These are phyloP conservation scores for Chaetogeoica ovagalla DNA, from an alignment of 2,888 invertebrate genomes.

Conservation along the genomic window DNA sequence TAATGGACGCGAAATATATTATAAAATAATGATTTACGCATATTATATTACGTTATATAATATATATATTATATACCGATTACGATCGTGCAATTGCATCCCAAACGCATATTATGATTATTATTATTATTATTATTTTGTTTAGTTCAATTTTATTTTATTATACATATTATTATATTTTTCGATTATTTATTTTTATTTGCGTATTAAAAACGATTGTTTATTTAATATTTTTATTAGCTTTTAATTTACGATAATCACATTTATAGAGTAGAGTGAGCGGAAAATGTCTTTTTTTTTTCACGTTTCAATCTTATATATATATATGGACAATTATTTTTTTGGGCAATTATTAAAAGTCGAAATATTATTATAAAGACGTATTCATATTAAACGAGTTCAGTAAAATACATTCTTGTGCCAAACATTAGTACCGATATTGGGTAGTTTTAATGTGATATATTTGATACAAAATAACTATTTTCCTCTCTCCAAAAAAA, in stretches of 20 bases:
- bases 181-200: conserved; percentile 53
- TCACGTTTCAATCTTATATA: background rate
- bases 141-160: conserved; percentile 53
- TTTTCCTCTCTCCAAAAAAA: background rate
- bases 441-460: conserved; percentile 50
- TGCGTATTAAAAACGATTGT: conserved; percentile 49
- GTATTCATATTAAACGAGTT: conserved; percentile 10
- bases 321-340: conserved; percentile 25
- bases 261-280: background rate
- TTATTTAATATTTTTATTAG: conserved; percentile 42
- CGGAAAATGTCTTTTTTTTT: conserved; percentile 13
- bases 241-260: conserved; percentile 24
- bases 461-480: conserved; percentile 44
- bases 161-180: conserved; percentile 45
- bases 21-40: no score
- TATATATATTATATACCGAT: background rate
- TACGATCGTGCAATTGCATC: conserved; percentile 47
- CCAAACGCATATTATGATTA: conserved; percentile 49
- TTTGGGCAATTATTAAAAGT: conserved; percentile 27
- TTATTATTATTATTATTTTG: conserved; percentile 43
- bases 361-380: background rate
- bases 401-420: conserved; percentile 40
- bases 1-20: background rate
- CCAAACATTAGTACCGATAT: conserved; percentile 37
- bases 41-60: no score